Evolutionary conservation across 2,797 vertebrate genomes (phyloP).

Genomic region (Eleutherodactylus coqui): DNA sequence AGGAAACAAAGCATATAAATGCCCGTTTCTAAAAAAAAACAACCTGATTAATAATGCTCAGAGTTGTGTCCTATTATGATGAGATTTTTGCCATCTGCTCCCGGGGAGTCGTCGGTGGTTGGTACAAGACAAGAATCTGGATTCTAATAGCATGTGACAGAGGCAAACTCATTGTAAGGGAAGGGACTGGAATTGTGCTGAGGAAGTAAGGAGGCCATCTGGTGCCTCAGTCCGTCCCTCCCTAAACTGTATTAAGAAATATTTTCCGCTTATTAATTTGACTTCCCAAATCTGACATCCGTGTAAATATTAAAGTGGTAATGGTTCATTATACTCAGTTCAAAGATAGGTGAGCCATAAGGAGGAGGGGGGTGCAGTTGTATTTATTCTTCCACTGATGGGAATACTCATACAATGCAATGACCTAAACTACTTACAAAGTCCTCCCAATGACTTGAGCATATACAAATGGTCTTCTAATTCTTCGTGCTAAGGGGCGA

Average conservation of each 20-base stretch:
- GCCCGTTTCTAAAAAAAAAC: background rate
- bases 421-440: background rate
- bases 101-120: conserved; percentile 43
- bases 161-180: background rate
- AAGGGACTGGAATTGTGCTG: conserved; percentile 17
- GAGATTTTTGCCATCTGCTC: conserved; percentile 58
- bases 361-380: background rate
- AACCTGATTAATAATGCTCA: conserved; percentile 28
- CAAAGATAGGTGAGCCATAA: background rate
- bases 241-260: background rate
- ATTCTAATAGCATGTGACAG: conserved; percentile 32
- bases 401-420: background rate
- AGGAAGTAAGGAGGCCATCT: conserved; percentile 40
- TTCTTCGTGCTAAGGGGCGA: background rate
- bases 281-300: conserved; percentile 7
- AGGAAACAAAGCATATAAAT: conserved; percentile 1
- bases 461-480: background rate
- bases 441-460: background rate
- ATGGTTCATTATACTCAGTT: background rate
- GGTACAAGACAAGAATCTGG: conserved; percentile 43
- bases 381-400: background rate
- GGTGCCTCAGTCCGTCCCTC: conserved; percentile 3
- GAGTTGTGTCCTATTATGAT: conserved; percentile 58
- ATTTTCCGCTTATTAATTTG: conserved; percentile 28
- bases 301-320: conserved; percentile 3